Percentiles rank a stretch among this genome's conserved stretches.
Evolutionary conservation across 2,113 vertebrate genomes (phyloP).

Genomic region (Corythaixoides concolor): DNA sequence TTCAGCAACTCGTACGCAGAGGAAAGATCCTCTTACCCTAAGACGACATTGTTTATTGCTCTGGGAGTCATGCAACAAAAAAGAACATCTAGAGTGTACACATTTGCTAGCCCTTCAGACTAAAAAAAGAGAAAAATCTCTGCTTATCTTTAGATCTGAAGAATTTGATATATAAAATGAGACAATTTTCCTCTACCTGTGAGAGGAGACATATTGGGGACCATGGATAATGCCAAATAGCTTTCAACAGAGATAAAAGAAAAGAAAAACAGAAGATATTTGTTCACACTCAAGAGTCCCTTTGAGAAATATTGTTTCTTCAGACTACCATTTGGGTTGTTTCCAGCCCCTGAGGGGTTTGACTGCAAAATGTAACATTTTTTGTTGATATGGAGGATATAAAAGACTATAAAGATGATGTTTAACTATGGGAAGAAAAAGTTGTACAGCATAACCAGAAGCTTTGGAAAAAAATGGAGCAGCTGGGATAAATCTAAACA

Average conservation of each 20-base stretch:
- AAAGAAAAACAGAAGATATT: conserved; percentile 50
- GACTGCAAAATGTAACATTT: conserved; percentile 29
- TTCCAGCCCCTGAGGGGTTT: conserved; percentile 44
- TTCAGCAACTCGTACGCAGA: background rate
- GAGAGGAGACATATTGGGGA: background rate
- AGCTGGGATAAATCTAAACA: background rate
- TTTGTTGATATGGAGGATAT: background rate
- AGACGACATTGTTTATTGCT: background rate
- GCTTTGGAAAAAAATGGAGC: background rate
- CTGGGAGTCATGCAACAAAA: background rate
- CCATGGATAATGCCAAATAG: conserved; percentile 13
- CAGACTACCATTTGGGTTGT: conserved; percentile 34
- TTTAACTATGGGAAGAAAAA: background rate
- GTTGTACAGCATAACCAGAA: background rate
- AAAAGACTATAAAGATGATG: background rate
- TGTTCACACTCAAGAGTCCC: conserved; percentile 56
- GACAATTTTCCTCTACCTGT: background rate
- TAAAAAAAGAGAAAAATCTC: background rate
- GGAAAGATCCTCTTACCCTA: background rate
- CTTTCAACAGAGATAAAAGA: conserved; percentile 55
- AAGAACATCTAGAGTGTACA: background rate
- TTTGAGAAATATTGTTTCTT: conserved; percentile 55
- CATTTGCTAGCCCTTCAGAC: background rate
- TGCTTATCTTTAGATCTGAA: background rate
- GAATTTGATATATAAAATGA: background rate